These are phyloP conservation scores for Chlorodrepanis virens DNA, from an alignment of 2,113 vertebrate species.

Conservation along the genomic window DNA sequence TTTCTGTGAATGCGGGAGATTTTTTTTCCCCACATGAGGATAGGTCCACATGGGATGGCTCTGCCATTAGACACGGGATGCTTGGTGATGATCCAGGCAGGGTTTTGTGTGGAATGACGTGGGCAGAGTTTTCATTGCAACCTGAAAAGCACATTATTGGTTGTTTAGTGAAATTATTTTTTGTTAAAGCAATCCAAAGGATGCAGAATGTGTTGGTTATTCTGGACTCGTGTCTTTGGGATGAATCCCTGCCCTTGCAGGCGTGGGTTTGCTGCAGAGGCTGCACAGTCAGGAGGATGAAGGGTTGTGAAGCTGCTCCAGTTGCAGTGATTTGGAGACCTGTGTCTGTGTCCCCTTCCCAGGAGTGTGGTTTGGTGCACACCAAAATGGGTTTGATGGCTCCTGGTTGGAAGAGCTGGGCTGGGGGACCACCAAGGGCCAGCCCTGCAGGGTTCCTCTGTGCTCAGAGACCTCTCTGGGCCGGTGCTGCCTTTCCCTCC, in stretches of 20 bases:
- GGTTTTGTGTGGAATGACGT: neutral
- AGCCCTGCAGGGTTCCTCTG: neutral
- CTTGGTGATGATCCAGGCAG: neutral
- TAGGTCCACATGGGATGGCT: too few species aligned
- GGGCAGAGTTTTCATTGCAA: neutral
- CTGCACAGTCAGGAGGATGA: neutral
- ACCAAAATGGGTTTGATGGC: fast-evolving
- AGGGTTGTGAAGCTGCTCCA: neutral
- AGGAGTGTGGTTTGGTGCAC: fast-evolving
- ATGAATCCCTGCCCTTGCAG: neutral
- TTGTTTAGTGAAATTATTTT: neutral
- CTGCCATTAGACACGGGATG: fast-evolving
- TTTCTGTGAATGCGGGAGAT: neutral
- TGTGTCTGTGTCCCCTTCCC: fast-evolving
- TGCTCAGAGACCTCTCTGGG: neutral
- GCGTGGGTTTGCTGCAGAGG: neutral
- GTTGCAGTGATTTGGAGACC: neutral
- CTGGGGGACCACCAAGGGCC: neutral
- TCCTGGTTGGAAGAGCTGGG: fast-evolving
- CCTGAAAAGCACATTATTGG: fast-evolving
- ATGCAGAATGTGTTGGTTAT: fast-evolving
- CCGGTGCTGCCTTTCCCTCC: neutral
- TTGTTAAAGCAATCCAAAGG: neutral
- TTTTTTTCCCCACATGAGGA: fast-evolving
- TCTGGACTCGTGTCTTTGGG: neutral